Conservation (phyloP, 2,113 vertebrate species). For the Ammodytes dubius region DNA sequence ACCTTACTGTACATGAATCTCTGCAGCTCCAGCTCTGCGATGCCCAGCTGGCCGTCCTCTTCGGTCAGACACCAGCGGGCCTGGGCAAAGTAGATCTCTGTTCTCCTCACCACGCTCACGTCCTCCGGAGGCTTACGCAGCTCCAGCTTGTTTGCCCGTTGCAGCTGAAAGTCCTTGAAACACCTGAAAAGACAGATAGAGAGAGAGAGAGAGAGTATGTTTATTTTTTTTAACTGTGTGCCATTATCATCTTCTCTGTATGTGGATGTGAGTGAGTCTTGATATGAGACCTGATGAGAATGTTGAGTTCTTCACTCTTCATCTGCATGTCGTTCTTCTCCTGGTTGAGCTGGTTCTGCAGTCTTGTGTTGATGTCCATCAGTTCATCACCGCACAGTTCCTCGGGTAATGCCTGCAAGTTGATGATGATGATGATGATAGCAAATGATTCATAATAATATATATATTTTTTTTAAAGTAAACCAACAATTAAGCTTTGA, state of each 20-base stretch:
- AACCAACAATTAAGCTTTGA: background rate
- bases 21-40: constrained; percentile 96
- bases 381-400: constrained; percentile 89
- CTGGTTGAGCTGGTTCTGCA: constrained; percentile 96
- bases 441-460: too few species aligned
- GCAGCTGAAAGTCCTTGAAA: constrained; percentile 98
- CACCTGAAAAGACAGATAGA: constrained; percentile 83
- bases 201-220: background rate
- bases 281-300: constrained; percentile 91
- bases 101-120: constrained; percentile 93
- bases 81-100: constrained; percentile 97
- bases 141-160: constrained; percentile 96
- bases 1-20: constrained; percentile 99
- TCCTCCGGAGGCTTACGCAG: constrained; percentile 95
- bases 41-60: constrained; percentile 97
- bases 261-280: background rate
- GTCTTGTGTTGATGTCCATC: constrained; percentile 90
- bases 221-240: background rate
- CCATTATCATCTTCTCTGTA: background rate
- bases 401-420: constrained; percentile 89
- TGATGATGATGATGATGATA: background rate
- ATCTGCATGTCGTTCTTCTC: constrained; percentile 95
- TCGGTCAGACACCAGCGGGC: constrained; percentile 97
- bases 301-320: constrained; percentile 98
- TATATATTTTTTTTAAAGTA: background rate